Percentiles rank a stretch among this genome's conserved stretches.
phyloP scores from a whole-genome alignment of 2,888 invertebrate species.

The Steinernema carpocapsae region DNA sequence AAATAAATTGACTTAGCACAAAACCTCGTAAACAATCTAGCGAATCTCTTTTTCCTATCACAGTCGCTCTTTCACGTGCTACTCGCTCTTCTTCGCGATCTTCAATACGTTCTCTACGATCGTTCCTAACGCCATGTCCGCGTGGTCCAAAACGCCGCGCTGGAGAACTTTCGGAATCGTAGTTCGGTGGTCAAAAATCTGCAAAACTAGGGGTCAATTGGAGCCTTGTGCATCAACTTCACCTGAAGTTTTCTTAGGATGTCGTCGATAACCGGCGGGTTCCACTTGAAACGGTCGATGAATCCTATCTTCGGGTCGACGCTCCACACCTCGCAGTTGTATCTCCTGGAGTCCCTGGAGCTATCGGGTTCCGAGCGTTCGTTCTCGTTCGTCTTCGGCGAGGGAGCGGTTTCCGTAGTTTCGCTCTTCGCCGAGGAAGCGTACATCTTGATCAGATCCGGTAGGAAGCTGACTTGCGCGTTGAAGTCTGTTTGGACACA shows the following conservation, averaged over 20 bases:
- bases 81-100: constrained; percentile 6
- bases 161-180: constrained; percentile 99
- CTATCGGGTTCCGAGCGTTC: constrained; percentile 3
- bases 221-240: not conserved
- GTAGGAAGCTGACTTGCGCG: constrained; percentile 89
- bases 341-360: constrained; percentile 81
- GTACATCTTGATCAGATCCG: constrained; percentile 93
- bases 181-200: constrained; percentile 90
- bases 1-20: too few relatives aligned
- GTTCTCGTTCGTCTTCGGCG: constrained; percentile 40
- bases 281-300: constrained; percentile 73
- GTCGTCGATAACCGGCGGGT: constrained; percentile 97
- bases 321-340: constrained; percentile 92
- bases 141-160: constrained; percentile 93
- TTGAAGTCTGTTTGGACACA: constrained; percentile 80
- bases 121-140: constrained; percentile 84
- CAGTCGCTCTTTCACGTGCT: too few relatives aligned
- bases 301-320: constrained; percentile 79
- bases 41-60: too few relatives aligned
- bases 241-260: constrained; percentile 85
- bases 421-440: constrained; percentile 23
- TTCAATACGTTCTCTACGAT: constrained; percentile 36
- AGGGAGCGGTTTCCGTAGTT: not conserved
- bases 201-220: constrained; percentile 31
- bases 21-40: too few relatives aligned